Conservation (phyloP, 2,797 vertebrate genomes). For the Takifugu ocellatus region DNA sequence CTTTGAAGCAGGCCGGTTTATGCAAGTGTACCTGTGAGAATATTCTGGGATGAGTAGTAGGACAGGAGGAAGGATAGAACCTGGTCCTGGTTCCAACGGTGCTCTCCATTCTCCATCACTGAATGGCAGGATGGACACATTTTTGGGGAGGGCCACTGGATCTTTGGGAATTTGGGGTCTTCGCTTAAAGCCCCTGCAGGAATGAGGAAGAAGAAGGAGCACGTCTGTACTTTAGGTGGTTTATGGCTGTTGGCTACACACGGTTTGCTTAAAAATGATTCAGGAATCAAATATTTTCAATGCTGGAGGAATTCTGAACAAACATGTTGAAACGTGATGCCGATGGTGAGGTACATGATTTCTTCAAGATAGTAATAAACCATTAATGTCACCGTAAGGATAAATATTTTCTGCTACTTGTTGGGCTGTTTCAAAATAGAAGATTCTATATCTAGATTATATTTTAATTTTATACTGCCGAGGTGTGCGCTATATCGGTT, state of each 20-base stretch:
- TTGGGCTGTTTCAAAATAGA: too few species aligned
- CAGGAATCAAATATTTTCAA: too few species aligned
- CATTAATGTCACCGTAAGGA: too few species aligned
- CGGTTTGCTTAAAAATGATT: neutral
- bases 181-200: slow-evolving; percentile 81
- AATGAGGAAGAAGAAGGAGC: neutral
- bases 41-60: slow-evolving; percentile 73
- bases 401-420: too few species aligned
- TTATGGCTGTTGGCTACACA: slow-evolving; percentile 11
- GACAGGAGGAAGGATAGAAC: slow-evolving; percentile 78
- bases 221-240: neutral
- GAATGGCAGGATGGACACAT: slow-evolving; percentile 81
- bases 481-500: too few species aligned
- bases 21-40: slow-evolving; percentile 62
- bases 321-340: too few species aligned
- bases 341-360: too few species aligned
- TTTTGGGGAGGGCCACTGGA: slow-evolving; percentile 86
- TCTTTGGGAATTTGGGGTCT: slow-evolving; percentile 89
- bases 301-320: too few species aligned
- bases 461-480: too few species aligned
- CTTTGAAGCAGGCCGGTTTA: neutral
- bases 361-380: too few species aligned
- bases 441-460: too few species aligned
- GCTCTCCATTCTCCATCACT: slow-evolving; percentile 59
- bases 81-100: slow-evolving; percentile 72